Percentiles rank a stretch among this genome's conserved stretches.
Conservation (phyloP, 2,888 invertebrate species). For the Itoplectis maculator region DNA sequence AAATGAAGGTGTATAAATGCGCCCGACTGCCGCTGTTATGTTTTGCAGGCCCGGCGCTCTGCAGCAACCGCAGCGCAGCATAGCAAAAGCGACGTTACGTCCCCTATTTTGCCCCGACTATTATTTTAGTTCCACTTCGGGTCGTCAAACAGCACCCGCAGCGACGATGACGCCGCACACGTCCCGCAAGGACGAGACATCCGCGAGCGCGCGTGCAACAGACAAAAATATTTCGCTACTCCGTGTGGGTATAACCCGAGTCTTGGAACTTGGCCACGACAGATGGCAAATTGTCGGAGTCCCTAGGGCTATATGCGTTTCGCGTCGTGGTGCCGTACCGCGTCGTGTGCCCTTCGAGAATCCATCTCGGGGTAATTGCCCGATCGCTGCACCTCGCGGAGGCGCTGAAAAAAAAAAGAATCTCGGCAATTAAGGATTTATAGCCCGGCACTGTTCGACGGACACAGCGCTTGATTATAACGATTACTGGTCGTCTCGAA, state of each 20-base stretch:
- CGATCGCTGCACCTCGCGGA: constrained; percentile 11
- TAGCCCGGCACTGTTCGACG: constrained; percentile 12
- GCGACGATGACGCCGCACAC: constrained; percentile 23
- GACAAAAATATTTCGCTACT: constrained; percentile 32
- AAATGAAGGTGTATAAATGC: constrained; percentile 35
- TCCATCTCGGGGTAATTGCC: constrained; percentile 31
- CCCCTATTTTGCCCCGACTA: constrained; percentile 41
- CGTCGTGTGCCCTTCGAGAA: background rate
- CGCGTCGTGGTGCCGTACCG: constrained; percentile 24
- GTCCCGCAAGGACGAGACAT: constrained; percentile 30
- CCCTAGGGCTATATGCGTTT: constrained; percentile 48
- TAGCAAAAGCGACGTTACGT: constrained; percentile 41
- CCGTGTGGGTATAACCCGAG: constrained; percentile 17
- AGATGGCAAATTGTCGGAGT: constrained; percentile 48
- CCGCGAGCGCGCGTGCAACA: background rate
- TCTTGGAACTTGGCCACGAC: constrained; percentile 49
- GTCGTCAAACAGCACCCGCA: constrained; percentile 36
- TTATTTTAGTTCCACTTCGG: constrained; percentile 66
- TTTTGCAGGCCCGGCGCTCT: constrained; percentile 13
- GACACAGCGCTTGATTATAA: constrained; percentile 41
- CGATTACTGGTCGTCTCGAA: background rate
- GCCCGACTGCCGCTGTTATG: constrained; percentile 26
- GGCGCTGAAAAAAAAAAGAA: constrained; percentile 13
- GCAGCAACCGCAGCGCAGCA: constrained; percentile 48
- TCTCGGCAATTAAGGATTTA: constrained; percentile 6